Percentiles rank a stretch among this genome's conserved stretches.
Conservation (phyloP, 2,888 invertebrate genomes). For the Elmis aenea region DNA sequence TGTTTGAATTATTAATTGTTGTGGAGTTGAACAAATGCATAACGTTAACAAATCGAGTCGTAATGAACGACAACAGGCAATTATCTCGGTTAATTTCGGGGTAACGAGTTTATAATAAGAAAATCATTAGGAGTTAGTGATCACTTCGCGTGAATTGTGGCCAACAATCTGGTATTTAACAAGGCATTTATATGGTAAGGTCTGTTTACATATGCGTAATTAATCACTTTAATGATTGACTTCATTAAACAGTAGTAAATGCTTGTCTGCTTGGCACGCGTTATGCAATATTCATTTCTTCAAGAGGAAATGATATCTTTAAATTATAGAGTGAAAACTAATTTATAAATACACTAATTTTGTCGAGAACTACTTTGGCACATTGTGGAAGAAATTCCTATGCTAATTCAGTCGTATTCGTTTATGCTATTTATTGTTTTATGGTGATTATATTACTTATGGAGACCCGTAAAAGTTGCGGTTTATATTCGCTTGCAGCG, state of each 20-base stretch:
- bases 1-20: too few species aligned
- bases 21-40: too few species aligned
- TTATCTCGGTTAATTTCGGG: too few species aligned
- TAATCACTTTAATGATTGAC: slow-evolving; percentile 27
- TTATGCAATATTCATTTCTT: slow-evolving; percentile 19
- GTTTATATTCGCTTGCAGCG: slow-evolving; percentile 11
- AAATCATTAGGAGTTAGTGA: neutral
- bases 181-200: slow-evolving; percentile 1
- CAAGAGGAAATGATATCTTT: slow-evolving; percentile 14
- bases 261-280: slow-evolving; percentile 22
- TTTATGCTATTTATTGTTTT: slow-evolving; percentile 13
- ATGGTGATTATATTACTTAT: too few species aligned
- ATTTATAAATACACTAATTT: slow-evolving; percentile 23
- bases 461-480: too few species aligned
- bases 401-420: slow-evolving; percentile 12
- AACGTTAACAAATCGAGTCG: too few species aligned
- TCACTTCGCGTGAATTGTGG: neutral
- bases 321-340: slow-evolving; percentile 21
- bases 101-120: neutral
- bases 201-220: slow-evolving; percentile 12
- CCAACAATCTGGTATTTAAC: neutral
- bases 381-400: slow-evolving; percentile 14
- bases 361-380: slow-evolving; percentile 16
- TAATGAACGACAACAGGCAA: too few species aligned
- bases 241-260: slow-evolving; percentile 27